phyloP scores from a whole-genome alignment of 2,113 vertebrate genomes.

The Bothrops jararaca region DNA sequence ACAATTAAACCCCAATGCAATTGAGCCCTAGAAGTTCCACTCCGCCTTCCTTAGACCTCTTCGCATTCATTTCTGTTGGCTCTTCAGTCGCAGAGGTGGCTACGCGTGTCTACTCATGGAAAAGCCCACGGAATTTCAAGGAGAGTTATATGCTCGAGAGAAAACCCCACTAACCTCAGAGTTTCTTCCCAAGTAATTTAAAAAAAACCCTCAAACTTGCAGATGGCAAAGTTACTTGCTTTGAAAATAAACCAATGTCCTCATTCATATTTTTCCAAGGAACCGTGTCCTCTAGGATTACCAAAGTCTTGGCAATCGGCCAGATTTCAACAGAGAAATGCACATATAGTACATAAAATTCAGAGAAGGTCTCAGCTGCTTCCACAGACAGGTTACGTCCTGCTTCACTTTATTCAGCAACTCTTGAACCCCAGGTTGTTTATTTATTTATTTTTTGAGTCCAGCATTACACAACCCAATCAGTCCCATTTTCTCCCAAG shows the following conservation, averaged over 20 bases:
- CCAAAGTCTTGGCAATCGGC: background rate
- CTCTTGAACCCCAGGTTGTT: too few relatives aligned
- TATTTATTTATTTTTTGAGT: background rate
- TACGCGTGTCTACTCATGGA: too few relatives aligned
- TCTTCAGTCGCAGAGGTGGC: background rate
- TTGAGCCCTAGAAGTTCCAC: background rate
- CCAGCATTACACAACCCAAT: background rate
- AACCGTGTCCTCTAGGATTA: background rate
- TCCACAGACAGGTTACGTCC: background rate
- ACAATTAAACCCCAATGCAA: background rate
- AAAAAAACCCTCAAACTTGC: background rate
- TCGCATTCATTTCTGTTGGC: background rate
- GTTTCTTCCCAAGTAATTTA: background rate
- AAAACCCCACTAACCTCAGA: background rate
- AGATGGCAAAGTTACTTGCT: background rate
- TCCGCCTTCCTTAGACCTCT: background rate
- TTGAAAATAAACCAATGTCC: background rate
- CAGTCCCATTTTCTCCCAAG: background rate
- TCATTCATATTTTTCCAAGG: background rate
- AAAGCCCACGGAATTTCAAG: background rate
- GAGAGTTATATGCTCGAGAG: background rate
- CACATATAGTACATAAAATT: background rate
- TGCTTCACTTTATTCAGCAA: background rate
- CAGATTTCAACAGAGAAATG: background rate
- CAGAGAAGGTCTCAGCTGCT: background rate